Percentiles rank a stretch among this genome's conserved stretches.
Conservation (phyloP, 2,113 vertebrate genomes). For the Prinia subflava region DNA sequence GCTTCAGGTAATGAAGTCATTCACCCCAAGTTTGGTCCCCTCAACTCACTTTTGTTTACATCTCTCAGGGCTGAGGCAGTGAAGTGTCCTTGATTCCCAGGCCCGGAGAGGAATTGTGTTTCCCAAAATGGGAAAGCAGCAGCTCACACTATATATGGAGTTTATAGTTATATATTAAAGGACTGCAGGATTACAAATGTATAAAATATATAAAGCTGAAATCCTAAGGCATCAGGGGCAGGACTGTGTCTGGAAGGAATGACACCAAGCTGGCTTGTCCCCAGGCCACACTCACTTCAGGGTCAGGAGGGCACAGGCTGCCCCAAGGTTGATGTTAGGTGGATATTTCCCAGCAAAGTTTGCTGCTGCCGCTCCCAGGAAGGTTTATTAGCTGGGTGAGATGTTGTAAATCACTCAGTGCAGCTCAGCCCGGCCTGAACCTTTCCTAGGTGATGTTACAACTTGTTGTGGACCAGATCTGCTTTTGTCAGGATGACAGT, state of each 20-base stretch:
- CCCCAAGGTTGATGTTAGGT: rapidly evolving
- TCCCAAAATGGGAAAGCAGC: background rate
- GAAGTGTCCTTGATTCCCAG: background rate
- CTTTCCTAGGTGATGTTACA: background rate
- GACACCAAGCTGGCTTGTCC: rapidly evolving
- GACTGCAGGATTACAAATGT: too few species aligned
- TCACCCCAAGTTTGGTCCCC: background rate
- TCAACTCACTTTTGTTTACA: rapidly evolving
- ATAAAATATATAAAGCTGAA: too few species aligned
- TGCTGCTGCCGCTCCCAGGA: background rate
- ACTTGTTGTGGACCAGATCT: too few species aligned
- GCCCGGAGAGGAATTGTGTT: background rate
- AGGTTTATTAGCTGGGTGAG: background rate
- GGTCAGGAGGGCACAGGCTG: background rate
- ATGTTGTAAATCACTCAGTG: background rate
- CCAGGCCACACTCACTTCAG: rapidly evolving
- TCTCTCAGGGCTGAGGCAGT: background rate
- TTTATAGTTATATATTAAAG: background rate
- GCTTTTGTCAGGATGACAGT: background rate
- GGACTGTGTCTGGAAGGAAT: rapidly evolving
- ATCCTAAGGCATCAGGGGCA: background rate
- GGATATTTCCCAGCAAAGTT: background rate
- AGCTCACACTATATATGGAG: rapidly evolving
- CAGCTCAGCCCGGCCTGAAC: background rate
- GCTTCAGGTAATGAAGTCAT: background rate